Conservation (phyloP, 2,888 invertebrate genomes). For the Dryomyza anilis region DNA sequence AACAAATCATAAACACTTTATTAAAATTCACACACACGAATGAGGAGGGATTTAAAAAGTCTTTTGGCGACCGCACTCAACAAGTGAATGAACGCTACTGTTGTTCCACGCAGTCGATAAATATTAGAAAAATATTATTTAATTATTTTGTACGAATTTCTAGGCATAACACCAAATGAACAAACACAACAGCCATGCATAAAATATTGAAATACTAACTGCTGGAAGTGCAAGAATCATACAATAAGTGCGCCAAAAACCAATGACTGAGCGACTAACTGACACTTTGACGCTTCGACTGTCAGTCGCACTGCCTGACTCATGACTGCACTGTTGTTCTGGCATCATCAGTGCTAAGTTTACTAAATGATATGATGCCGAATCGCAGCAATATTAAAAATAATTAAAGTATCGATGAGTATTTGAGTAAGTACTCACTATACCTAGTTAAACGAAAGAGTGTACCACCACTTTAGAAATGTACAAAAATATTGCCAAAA, state of each 20-base stretch:
- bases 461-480: too few species aligned
- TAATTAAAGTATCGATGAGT: not conserved
- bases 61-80: conserved; percentile 38
- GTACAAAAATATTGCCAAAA: too few species aligned
- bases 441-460: too few species aligned
- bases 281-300: not conserved
- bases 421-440: too few species aligned
- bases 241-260: not conserved
- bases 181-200: conserved; percentile 8
- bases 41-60: too few species aligned
- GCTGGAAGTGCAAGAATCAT: not conserved
- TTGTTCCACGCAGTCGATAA: conserved; percentile 49
- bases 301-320: not conserved
- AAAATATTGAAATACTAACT: not conserved
- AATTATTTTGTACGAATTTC: conserved; percentile 28
- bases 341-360: conserved; percentile 13
- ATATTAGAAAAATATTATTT: conserved; percentile 40
- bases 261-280: not conserved
- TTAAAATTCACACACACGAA: too few species aligned
- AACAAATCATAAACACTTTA: too few species aligned
- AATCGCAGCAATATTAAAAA: not conserved
- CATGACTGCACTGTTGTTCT: conserved; percentile 17
- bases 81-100: conserved; percentile 51
- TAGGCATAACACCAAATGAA: conserved; percentile 6
- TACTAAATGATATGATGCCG: not conserved